These are phyloP conservation scores for Leiothrix lutea DNA, from an alignment of 2,113 vertebrate species.

Conservation along the genomic window DNA sequence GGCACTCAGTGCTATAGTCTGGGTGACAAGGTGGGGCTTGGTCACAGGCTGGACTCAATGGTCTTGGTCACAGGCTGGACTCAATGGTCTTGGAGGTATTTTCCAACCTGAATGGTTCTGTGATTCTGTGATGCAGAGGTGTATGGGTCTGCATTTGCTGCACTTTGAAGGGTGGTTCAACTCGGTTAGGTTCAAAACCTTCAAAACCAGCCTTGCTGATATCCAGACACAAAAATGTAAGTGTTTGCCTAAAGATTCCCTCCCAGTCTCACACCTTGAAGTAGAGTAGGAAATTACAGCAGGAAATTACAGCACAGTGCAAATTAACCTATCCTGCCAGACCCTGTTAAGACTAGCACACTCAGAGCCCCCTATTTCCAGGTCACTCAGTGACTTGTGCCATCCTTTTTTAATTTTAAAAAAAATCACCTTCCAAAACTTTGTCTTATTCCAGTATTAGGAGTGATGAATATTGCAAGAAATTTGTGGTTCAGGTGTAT, in stretches of 20 bases:
- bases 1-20: background rate
- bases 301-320: background rate
- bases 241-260: background rate
- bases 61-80: background rate
- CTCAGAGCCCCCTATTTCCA: background rate
- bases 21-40: background rate
- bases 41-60: too few species aligned
- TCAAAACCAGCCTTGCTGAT: background rate
- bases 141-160: background rate
- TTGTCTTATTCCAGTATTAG: background rate
- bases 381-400: background rate
- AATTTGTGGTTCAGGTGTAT: background rate
- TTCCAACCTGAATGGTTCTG: background rate
- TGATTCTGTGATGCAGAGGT: background rate
- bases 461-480: background rate
- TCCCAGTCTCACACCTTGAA: background rate
- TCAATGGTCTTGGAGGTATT: accelerated
- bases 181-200: background rate
- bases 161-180: background rate
- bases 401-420: background rate
- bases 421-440: background rate
- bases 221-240: background rate
- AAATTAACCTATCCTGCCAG: background rate
- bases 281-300: background rate
- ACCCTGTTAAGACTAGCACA: background rate